Base-by-base conservation (phyloP, 2,797 vertebrate genomes). In the Pseudomugil tenellus region DNA sequence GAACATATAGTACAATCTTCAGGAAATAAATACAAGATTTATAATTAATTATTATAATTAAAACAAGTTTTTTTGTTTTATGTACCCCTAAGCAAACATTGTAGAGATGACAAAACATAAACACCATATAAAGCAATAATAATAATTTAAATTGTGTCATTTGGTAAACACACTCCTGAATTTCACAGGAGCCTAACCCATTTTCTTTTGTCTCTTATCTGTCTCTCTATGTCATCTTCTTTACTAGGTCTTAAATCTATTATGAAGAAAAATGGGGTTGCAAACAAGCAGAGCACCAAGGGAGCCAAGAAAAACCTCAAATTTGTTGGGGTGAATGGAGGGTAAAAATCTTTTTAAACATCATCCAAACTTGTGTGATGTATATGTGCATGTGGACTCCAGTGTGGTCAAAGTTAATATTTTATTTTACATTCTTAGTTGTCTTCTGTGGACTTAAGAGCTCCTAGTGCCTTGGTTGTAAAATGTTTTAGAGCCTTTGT, bases 261-360 rank as follows among this genome's bases (percentile, higher is more conserved):
- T 88, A 99, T 99, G 98, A 99, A 99, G 96, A 99, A 99, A 95
- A 96, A 97, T 84, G 95, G 94, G 79, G 94, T 84, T 87, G 92
- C 96, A 89, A 94, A 94, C 93, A 96, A 96, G 86, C 93, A 94
- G 76, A 94, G 95, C 89, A 95, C 90, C 80, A 95, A 94, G 85
- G 95, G 95, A 92, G 93, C 96, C 87, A 99, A 98, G 96, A 99
- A 99, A 95, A 99, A 97, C 93, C 96, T 99, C 80, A 98, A 99
- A 92, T 99, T 99, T 95, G 97, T 99, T 92, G 98, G 97, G 79
- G 97, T 99, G 93, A 99, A 99, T 84, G 98, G 98, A 96, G 97
- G 97, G 97, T 99, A 97, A 97, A 94, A 91, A 54, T 63, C 16
- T 56, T 79, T 72, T 82, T 79, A 65, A 85, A 84, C 66, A 71